Percentiles rank a stretch among this genome's conserved stretches.
phyloP scores from a whole-genome alignment of 2,113 vertebrate genomes.

The Cygnus atratus region DNA sequence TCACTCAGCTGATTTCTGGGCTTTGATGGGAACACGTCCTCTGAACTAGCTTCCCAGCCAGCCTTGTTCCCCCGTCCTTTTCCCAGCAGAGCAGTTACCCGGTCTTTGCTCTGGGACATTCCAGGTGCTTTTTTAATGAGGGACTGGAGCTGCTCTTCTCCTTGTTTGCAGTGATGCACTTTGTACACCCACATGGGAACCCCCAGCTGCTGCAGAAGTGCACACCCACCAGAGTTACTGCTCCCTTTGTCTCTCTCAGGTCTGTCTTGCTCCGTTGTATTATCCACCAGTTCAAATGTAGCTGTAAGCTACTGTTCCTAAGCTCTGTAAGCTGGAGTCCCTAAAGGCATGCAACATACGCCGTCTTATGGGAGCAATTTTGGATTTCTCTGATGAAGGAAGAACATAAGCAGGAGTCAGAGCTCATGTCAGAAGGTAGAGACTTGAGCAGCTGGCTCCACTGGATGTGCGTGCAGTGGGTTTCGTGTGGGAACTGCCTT shows the following conservation, averaged over 20 bases:
- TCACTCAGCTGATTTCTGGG: neutral
- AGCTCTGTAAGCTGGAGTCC: neutral
- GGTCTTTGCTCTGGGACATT: neutral
- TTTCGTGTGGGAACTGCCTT: neutral
- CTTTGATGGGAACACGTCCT: neutral
- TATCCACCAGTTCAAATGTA: neutral
- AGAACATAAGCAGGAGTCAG: neutral
- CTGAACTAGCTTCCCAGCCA: neutral
- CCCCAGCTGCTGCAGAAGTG: neutral
- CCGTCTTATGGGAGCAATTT: neutral
- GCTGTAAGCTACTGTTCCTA: too few relatives aligned
- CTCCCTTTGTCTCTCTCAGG: neutral
- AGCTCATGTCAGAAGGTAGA: neutral
- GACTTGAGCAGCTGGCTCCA: neutral
- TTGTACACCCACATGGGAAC: neutral
- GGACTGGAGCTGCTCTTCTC: neutral
- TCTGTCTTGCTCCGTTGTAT: neutral
- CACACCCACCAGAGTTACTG: neutral
- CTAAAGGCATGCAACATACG: neutral
- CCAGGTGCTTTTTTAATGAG: neutral
- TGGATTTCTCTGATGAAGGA: neutral
- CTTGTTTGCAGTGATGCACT: neutral
- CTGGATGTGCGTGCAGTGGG: neutral
- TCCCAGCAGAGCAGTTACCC: neutral
- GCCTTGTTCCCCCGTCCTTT: neutral